These are phyloP conservation scores for Corella eumyota DNA, from an alignment of 23 tunicate genomes.

Conservation along the genomic window DNA sequence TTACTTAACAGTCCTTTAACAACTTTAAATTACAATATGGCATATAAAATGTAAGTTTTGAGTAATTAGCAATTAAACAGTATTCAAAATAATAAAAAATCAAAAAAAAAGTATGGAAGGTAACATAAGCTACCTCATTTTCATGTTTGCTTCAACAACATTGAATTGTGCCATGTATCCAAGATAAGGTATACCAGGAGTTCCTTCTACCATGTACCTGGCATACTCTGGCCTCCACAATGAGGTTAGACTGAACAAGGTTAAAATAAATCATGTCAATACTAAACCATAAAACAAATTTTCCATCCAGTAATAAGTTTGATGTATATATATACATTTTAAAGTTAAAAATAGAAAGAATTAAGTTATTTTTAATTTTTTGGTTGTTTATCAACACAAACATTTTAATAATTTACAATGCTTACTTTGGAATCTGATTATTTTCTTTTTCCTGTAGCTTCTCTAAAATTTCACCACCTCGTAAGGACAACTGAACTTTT, in stretches of 20 bases:
- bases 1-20: too few relatives aligned
- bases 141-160: slow-evolving; percentile 93
- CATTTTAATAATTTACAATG: background rate
- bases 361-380: background rate
- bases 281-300: background rate
- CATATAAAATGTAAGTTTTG: too few relatives aligned
- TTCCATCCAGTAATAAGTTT: too few relatives aligned
- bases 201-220: slow-evolving; percentile 91
- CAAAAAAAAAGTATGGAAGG: too few relatives aligned
- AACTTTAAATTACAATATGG: too few relatives aligned
- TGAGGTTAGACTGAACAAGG: slow-evolving; percentile 28
- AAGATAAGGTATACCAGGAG: slow-evolving; percentile 92
- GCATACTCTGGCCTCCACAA: slow-evolving; percentile 97
- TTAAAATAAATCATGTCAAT: too few relatives aligned
- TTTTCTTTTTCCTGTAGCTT: slow-evolving; percentile 71
- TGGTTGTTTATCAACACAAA: background rate
- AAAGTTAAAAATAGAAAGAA: background rate
- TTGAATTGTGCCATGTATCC: slow-evolving; percentile 90
- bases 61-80: too few relatives aligned
- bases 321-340: background rate
- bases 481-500: slow-evolving; percentile 70
- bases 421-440: slow-evolving; percentile 37
- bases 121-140: slow-evolving; percentile 77
- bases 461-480: slow-evolving; percentile 77
- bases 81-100: too few relatives aligned